Percentiles rank a stretch among this genome's conserved stretches.
These are phyloP conservation scores for Pipistrellus pygmaeus DNA, from an alignment of 2,797 vertebrate genomes.

Conservation along the genomic window DNA sequence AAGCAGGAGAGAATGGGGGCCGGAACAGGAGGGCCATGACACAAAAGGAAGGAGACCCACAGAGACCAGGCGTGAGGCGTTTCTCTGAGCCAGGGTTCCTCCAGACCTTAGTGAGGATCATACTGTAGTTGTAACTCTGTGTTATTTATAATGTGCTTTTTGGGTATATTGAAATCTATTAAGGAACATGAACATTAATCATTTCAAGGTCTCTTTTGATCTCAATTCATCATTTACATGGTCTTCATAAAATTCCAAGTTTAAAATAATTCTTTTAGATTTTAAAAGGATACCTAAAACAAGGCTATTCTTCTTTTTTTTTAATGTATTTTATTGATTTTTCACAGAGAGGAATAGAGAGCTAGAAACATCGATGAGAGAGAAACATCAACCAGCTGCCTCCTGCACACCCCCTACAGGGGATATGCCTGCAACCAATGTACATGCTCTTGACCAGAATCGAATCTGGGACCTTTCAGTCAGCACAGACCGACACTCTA, in stretches of 20 bases:
- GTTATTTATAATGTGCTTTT: not conserved
- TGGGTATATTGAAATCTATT: not conserved
- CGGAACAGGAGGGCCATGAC: not conserved
- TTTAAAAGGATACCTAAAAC: not conserved
- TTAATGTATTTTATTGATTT: too few species aligned
- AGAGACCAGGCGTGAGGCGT: not conserved
- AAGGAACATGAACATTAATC: not conserved
- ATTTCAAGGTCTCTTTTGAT: not conserved
- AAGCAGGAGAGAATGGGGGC: not conserved
- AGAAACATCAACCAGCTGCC: too few species aligned
- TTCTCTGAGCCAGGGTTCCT: not conserved
- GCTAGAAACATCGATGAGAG: too few species aligned
- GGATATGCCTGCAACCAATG: too few species aligned
- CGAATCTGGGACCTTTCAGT: too few species aligned
- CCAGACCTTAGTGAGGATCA: not conserved
- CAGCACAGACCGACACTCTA: too few species aligned
- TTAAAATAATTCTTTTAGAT: constrained; percentile 22
- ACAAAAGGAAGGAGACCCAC: not conserved
- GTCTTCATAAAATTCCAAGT: not conserved
- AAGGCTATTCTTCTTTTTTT: not conserved
- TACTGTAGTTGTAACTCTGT: not conserved
- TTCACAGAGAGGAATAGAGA: too few species aligned
- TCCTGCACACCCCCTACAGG: too few species aligned
- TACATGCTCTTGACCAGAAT: too few species aligned
- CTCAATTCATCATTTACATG: not conserved